Base-by-base conservation (phyloP, 2,888 invertebrate genomes). In the Allygus modestus region DNA sequence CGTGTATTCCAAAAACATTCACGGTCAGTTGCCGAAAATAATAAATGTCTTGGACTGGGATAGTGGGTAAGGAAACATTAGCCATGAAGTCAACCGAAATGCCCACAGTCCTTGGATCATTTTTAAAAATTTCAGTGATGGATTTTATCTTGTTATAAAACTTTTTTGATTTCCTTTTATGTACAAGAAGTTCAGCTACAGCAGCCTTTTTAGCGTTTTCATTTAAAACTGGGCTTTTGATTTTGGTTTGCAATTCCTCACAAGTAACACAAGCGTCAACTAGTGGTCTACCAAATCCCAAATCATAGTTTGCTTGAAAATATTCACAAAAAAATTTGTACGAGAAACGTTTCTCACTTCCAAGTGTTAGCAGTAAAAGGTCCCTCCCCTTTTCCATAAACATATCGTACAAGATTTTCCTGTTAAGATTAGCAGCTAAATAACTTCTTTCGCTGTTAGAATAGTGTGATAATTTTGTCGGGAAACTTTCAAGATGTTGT, bases 11-110 rank as follows among this genome's bases (percentile, higher is more conserved):
- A 73, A 84, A 84, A 17, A 69, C 54, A 37, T 75, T 73, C 28
- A 84, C 41, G 23, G 84, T 84, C 1, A 84, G 79, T 43, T 82
- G 84, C 26, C 82, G 54, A 75, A 73, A 43, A 46, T 84, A 84
- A 43, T 84, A 84, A 23, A 41, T 51, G 73, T 84, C 75, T 75
- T 84, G 84, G 17, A 84, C 81, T 15, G 81, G 81, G 20, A 84
- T 81, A 37, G 46, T 31, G 37, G 81, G 84, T 43, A 84, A 43
- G 58, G 43, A 81, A 0, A 84, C 77, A 46, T 84, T 58, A 23
- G 75, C 75, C 82, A 84, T 82, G 73, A 73, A 84, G 71, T 81
- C 84, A 61, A 84, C 71, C 31, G 26, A 65, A 33, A 81, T 84
- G 5, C 51, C 65, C 69, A 81, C 37, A 28, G 46, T 41, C 71